Evolutionary conservation across 2,888 invertebrate species (phyloP).

Genomic region (Eupithecia inturbata): DNA sequence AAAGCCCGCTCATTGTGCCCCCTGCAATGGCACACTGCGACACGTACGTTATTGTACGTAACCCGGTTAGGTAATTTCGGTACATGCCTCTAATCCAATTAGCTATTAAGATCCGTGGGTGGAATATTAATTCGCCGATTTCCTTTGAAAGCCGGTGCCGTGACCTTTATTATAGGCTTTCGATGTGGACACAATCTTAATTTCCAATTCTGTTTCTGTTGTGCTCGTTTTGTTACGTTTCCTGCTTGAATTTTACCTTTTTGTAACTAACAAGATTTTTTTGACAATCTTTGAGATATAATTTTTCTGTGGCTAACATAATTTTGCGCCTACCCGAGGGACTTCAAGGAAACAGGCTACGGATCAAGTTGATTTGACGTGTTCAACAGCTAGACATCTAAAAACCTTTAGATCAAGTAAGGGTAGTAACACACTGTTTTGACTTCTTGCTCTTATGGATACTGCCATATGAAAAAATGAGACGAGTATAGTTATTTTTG

Average conservation of each 20-base stretch:
- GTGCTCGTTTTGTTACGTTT: slow-evolving; percentile 18
- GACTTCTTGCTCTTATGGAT: no score
- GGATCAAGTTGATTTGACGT: neutral
- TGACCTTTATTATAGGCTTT: slow-evolving; percentile 62
- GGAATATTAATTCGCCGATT: slow-evolving; percentile 81
- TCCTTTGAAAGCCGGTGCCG: slow-evolving; percentile 67
- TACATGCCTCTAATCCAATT: slow-evolving; percentile 84
- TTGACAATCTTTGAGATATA: neutral
- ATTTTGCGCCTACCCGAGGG: neutral
- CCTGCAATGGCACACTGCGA: slow-evolving; percentile 46
- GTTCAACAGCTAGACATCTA: neutral
- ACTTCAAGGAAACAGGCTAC: neutral
- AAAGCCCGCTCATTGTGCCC: slow-evolving; percentile 21
- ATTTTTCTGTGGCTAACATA: neutral
- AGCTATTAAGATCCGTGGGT: slow-evolving; percentile 83
- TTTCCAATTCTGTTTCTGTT: slow-evolving; percentile 38
- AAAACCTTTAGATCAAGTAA: no score
- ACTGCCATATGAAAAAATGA: no score
- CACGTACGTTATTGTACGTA: slow-evolving; percentile 78
- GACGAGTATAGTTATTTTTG: no score
- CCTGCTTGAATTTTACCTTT: slow-evolving; percentile 3
- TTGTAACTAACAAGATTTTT: neutral
- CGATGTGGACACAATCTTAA: slow-evolving; percentile 38
- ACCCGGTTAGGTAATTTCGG: slow-evolving; percentile 81
- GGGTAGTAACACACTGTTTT: no score